Percentiles rank a stretch among this genome's conserved stretches.
phyloP scores from a whole-genome alignment of 2,797 vertebrate genomes.

The Microctenopoma stevenorrisi region DNA sequence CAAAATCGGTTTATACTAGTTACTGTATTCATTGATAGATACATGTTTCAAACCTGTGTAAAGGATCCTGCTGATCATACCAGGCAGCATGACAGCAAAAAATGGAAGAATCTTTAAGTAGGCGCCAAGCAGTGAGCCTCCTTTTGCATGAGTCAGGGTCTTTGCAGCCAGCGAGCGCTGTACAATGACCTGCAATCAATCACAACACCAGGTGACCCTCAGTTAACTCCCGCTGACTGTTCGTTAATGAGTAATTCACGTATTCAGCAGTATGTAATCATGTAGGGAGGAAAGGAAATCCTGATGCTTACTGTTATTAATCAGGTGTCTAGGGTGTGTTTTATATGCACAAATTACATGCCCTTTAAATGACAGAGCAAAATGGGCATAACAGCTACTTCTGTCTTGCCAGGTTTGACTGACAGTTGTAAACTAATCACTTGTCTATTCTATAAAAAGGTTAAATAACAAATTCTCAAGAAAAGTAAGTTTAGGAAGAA shows the following conservation, averaged over 20 bases:
- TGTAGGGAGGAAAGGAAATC: not conserved
- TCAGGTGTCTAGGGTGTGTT: not conserved
- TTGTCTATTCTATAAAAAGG: conserved; percentile 6
- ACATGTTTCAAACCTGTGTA: conserved; percentile 85
- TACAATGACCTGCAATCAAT: conserved; percentile 91
- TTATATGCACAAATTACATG: conserved; percentile 5
- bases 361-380: not conserved
- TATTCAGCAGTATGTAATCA: not conserved
- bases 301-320: not conserved
- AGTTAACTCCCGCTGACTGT: not conserved
- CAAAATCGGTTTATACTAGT: not conserved
- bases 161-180: conserved; percentile 94
- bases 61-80: conserved; percentile 96
- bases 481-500: not conserved
- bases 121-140: conserved; percentile 91
- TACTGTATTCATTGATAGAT: not conserved
- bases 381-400: conserved; percentile 7
- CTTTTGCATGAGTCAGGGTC: conserved; percentile 94
- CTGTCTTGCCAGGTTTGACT: not conserved
- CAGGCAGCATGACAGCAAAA: conserved; percentile 94
- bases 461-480: conserved; percentile 14
- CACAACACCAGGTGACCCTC: conserved; percentile 12
- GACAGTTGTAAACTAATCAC: not conserved
- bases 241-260: conserved; percentile 22
- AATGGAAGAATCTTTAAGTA: conserved; percentile 95